Evolutionary conservation across 2,888 invertebrate species (phyloP), one percentile per base, ranked within the genome.

Genomic region (Scaptodrosophila latifasciaeformis): DNA sequence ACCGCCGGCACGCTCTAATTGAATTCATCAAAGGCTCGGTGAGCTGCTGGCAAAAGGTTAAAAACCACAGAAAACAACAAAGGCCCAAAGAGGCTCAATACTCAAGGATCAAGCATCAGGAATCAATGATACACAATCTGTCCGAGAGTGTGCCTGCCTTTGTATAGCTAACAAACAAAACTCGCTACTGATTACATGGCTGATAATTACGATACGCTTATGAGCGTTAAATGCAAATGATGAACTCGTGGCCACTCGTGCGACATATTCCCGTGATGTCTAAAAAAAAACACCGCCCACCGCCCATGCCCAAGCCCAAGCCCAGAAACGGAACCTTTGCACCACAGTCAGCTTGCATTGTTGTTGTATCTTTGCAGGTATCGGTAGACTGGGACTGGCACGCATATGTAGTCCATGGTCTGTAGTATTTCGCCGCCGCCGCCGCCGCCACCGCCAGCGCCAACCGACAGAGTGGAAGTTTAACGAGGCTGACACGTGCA

Each of bases 401-500:
- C 56, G 44, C 64, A 69, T 70, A 74, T n/a, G n/a, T n/a, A n/a
- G n/a, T n/a, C n/a, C n/a, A n/a, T n/a, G n/a, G n/a, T n/a, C n/a
- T n/a, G n/a, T n/a, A n/a, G n/a, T n/a, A n/a, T n/a, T 52, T 46
- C 51, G 48, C 60, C 63, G 46, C 15, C 62, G 45, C 27, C 50
- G 24, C 13, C 29, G n/a, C 30, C 17, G 47, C n/a, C 31, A 10
- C 17, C 6, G 29, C 10, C 19, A n/a, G 27, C 24, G 57, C 17
- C 43, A 12, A 65, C 61, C 61, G 57, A 63, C 70, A 68, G 63
- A 71, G 80, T 74, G 80, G 71, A 82, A 81, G 78, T 74, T 80
- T 84, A 84, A 83, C 78, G 80, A 84, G 80, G 67, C 68, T 77
- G 84, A 81, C 85, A 85, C 85, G 85, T 85, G 83, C 82, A 84